Base-by-base conservation (phyloP, 2,113 vertebrate genomes). In the Egretta garzetta region DNA sequence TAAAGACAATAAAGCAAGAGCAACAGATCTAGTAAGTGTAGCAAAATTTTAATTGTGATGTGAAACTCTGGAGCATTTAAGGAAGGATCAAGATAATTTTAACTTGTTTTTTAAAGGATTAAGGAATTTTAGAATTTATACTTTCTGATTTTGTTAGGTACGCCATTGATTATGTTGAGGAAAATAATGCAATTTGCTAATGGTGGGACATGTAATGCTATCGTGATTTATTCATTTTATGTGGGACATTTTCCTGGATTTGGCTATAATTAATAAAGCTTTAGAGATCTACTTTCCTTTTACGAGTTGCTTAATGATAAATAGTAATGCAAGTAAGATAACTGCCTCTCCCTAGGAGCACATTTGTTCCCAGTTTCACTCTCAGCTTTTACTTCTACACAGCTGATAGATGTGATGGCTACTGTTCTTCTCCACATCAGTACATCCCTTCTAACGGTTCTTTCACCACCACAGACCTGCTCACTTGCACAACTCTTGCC, bases 251-350 rank as follows among this genome's bases (percentile, higher is more conserved):
- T 94, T 90, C 74, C 58, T 94, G 87, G 89, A 94, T 95, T 93
- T 94, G 50, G 6, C 70, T 93, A 55, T 66, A 90, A 94, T 88
- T 96, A 93, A 81, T 94, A 95, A 87, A 94, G 83, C 66, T 95
- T 95, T 89, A 94, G 62, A 95, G 58, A 32, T n/a, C 41, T 58
- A 41, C 6, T 37, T 66, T 82, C 74, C 32, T 88, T 90, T 86
- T 79, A 79, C 70, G 20, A 60, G 67, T 85, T 86, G 66, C 62
- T 71, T 76, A 76, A 79, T 85, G 62, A 62, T 27, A 89, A 94
- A 95, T 20, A 76, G 37, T 28, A 87, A 80, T 10, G 23, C 74
- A 91, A 85, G 18, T 37, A 81, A 87, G 66, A 64, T 39, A 50
- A 50, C 35, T 41, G 66, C 49, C 53, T 85, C 93, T 92, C 24